phyloP scores from a whole-genome alignment of 1,140 invertebrate species.

The Drosophila punjabiensis region DNA sequence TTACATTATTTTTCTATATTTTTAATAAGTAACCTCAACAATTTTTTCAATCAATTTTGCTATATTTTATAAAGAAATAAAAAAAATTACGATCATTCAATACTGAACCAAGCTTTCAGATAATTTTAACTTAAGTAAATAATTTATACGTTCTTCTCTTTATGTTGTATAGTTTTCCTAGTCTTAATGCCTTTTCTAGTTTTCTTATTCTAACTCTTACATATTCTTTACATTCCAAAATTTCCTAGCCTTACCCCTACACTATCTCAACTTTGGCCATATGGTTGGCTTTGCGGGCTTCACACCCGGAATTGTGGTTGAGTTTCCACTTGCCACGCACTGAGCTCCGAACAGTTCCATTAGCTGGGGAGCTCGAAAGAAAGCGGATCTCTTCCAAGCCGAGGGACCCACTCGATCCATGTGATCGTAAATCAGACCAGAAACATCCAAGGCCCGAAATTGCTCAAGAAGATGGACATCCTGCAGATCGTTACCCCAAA shows the following conservation, averaged over 20 bases:
- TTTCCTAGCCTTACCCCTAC: neutral
- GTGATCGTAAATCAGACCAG: slow-evolving; percentile 97
- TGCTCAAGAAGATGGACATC: slow-evolving; percentile 92
- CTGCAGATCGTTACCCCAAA: slow-evolving; percentile 98
- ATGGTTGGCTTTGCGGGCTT: slow-evolving; percentile 72
- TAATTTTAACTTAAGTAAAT: neutral
- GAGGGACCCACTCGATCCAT: slow-evolving; percentile 87
- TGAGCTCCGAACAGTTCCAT: slow-evolving; percentile 69
- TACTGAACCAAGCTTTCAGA: neutral
- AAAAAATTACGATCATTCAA: neutral
- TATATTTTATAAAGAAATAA: neutral
- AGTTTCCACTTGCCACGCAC: slow-evolving; percentile 74
- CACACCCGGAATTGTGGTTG: slow-evolving; percentile 53
- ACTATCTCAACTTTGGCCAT: slow-evolving; percentile 67
- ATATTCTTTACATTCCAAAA: neutral
- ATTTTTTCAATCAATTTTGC: neutral
- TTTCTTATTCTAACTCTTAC: neutral
- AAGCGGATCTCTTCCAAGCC: slow-evolving; percentile 63
- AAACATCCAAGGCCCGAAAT: slow-evolving; percentile 93
- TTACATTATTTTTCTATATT: too few relatives aligned
- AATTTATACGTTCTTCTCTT: neutral
- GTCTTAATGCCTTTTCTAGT: neutral
- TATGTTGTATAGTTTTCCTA: neutral
- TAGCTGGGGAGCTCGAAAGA: slow-evolving; percentile 65
- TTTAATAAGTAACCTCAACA: too few relatives aligned